Conservation (phyloP, 2,888 invertebrate genomes). For the Idaea aversata region DNA sequence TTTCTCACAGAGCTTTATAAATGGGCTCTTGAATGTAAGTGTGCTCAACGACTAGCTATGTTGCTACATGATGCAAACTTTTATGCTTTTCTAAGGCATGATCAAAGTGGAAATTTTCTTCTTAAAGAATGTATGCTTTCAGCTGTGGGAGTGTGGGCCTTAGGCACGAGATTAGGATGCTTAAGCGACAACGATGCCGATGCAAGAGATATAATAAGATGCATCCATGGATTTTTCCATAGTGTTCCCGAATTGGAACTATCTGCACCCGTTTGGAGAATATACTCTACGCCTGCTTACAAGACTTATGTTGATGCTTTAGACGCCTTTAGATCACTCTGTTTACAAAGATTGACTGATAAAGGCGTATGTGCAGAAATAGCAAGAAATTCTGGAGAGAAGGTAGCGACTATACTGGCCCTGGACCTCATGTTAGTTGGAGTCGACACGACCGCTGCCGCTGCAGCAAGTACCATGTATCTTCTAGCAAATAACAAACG, state of each 20-base stretch:
- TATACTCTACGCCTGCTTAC: conserved; percentile 85
- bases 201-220: conserved; percentile 87
- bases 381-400: conserved; percentile 57
- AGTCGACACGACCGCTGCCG: conserved; percentile 90
- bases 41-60: conserved; percentile 33
- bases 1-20: conserved; percentile 87
- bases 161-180: conserved; percentile 90
- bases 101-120: conserved; percentile 29
- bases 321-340: conserved; percentile 85
- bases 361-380: conserved; percentile 71
- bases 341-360: conserved; percentile 65
- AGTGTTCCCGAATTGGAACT: conserved; percentile 87
- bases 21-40: conserved; percentile 92
- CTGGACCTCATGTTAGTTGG: conserved; percentile 89
- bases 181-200: conserved; percentile 84
- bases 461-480: conserved; percentile 87
- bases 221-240: conserved; percentile 88
- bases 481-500: conserved; percentile 86
- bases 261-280: conserved; percentile 87
- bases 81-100: conserved; percentile 24
- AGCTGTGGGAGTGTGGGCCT: conserved; percentile 90
- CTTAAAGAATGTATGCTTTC: conserved; percentile 37
- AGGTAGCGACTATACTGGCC: conserved; percentile 85
- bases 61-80: conserved; percentile 18
- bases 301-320: conserved; percentile 85